Evolutionary conservation across 2,888 invertebrate genomes (phyloP), one percentile per base, ranked within the genome.

Genomic region (Petrolisthes manimaculis): DNA sequence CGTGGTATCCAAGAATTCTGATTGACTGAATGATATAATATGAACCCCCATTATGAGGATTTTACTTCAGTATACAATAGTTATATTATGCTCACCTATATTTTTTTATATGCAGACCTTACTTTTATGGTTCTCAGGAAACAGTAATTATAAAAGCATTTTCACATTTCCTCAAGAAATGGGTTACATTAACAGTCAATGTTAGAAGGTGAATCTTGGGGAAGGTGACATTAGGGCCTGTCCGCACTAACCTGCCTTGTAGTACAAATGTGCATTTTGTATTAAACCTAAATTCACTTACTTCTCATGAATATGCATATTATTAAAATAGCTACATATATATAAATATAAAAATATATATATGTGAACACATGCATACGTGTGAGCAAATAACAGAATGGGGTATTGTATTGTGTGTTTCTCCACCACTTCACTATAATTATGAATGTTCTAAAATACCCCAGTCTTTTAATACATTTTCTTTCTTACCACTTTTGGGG

Each of bases 241-340:
- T 86, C 89, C 89, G 83, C 89, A 89, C 83, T 86, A 89, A 89
- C 85, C 89, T 89, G 89, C 89, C 89, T 89, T 85, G 89, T 89
- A 89, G 89, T 89, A 89, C 89, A 89, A 89, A 89, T 89, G 89
- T 89, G 89, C 89, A 89, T 89, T 89, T 89, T 89, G 85, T 89
- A 89, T 89, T 85, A 82, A 85, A 89, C 89, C 89, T 83, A 85
- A 89, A 89, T 86, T 86, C 88, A 88, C 82, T 89, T 89, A 74
- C 82, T 89, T 89, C 85, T 85, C 83, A 81, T 85, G 85, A 89
- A 89, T 89, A 86, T 83, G 89, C 89, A 89, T 86, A 84, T 88
- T 88, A 88, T 88, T 79, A 79, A 87, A 71, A 84, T 83, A 83
- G 18, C 24, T 86, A 82, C 71, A 82, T 86, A 82, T 86, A 82